Base-by-base conservation (phyloP, 1,140 invertebrate species). In the Bradysia coprophila region DNA sequence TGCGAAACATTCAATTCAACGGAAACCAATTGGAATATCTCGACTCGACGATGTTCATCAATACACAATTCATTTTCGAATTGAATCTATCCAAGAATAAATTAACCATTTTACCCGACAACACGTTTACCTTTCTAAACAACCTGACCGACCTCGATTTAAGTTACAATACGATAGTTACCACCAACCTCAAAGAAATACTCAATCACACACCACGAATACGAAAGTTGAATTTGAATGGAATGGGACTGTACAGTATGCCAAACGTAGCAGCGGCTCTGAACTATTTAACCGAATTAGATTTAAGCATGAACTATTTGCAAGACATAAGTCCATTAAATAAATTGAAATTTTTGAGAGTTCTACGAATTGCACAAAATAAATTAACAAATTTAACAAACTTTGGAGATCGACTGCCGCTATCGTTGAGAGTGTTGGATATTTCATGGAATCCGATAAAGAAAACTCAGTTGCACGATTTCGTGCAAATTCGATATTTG, bases 111-210 rank as follows among this genome's bases (percentile, higher is more conserved):
- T 58, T 92, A 31, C 83, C 86, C 1, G 87, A 92, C 56, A 89
- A 88, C 55, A 84, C 86, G 2, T 91, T 93, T 58, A 79, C 78
- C 1, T 80, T 82, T 48, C 65, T 91, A 6, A 76, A 74, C 18
- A 77, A 75, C 46, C 65, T 93, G 21, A 70, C 85, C 36, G 74
- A 71, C 46, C 60, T 92, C 43, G 82, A 90, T 58, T 62, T 93
- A 2, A 81, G 82, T 24, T 73, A 72, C 40, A 93, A 92, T 59
- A 66, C 71, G n/a, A 57, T 85, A 1, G 63, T 72, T 45, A 73
- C 83, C 47, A 81, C 84, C 32, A 90, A 90, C 61, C 85, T 87
- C 51, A 86, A 87, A 50, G 85, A 90, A 58, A 66, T 90, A n/a
- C 86, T 89, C 51, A 80, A 88, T 52, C 86, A 88, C 57, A 70